A percentile compares a stretch with the other conserved stretches of the same genome.
These are phyloP conservation scores for Caenorhabditis auriculariae DNA, from an alignment of 2,888 invertebrate species.

Conservation along the genomic window DNA sequence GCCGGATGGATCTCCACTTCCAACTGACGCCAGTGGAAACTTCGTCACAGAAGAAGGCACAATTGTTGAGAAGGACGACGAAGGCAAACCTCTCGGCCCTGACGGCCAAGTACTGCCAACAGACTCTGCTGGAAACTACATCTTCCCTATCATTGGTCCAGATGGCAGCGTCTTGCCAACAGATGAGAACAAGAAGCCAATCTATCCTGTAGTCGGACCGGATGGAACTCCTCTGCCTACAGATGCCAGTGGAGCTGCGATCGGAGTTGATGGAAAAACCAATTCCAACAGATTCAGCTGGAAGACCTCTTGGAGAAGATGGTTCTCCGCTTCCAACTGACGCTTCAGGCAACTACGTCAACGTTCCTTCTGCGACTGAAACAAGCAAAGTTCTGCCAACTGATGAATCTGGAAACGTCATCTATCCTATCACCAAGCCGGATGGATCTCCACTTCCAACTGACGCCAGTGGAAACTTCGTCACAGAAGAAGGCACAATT, in stretches of 20 bases:
- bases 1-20: conserved; percentile 12
- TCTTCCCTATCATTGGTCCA: conserved; percentile 22
- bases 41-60: conserved; percentile 12
- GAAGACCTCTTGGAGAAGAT: conserved; percentile 8
- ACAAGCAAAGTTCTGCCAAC: conserved; percentile 15
- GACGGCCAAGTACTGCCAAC: conserved; percentile 26
- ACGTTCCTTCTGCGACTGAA: conserved; percentile 8
- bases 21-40: conserved; percentile 23
- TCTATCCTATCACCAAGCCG: conserved; percentile 16
- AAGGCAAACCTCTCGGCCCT: conserved; percentile 19
- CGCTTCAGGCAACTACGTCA: conserved; percentile 14
- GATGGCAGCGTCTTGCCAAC: conserved; percentile 30
- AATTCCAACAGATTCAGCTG: conserved; percentile 31
- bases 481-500: conserved; percentile 16
- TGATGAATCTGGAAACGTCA: conserved; percentile 23
- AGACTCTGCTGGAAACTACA: conserved; percentile 8
- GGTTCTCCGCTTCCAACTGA: conserved; percentile 29
- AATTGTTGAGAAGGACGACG: conserved; percentile 11
- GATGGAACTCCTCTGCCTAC: conserved; percentile 18
- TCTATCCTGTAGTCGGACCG: conserved; percentile 19
- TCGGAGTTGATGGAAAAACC: conserved; percentile 37
- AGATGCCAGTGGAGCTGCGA: conserved; percentile 9
- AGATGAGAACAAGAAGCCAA: conserved; percentile 17
- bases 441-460: conserved; percentile 19
- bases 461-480: conserved; percentile 13